Base-by-base conservation (phyloP, 2,888 invertebrate species). In the Drosophila helvetica region DNA sequence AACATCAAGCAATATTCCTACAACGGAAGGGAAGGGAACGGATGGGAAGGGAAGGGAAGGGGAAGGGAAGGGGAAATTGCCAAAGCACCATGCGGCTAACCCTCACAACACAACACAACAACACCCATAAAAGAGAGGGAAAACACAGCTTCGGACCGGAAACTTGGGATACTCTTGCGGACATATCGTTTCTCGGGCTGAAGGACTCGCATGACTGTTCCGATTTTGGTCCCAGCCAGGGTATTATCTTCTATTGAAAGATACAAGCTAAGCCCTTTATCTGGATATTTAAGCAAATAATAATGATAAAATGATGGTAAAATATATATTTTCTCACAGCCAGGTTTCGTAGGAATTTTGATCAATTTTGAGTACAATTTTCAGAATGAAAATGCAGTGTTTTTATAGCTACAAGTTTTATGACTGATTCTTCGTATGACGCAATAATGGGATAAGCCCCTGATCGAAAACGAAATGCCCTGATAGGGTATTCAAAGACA, bases 1-100 rank as follows among this genome's bases (percentile, higher is more conserved):
- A 75, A 59, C 64, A 80, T 65, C 66, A 73, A 67, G 68, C 68
- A 69, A 71, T 71, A 79, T n/a, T 38, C 38, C 15, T 38, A 15
- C 59, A 43, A 71, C 57, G 50, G 52, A 58, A 64, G 66, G 57
- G 10, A 18, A 22, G 22, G 10, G 46, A 33, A 15, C n/a, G n/a
- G n/a, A n/a, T n/a, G 55, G 73, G 59, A 51, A 56, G 64, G 67
- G 69, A n/a, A n/a, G n/a, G n/a, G n/a, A n/a, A n/a, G n/a, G n/a
- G n/a, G 46, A 33, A 15, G 55, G 73, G 59, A 51, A 56, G 64
- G 67, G 69, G 64, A 75, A 85, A 74, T 64, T 46, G 54, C 56
- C 43, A 19, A 62, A 38, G 33, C 55, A 65, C 27, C 47, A 42
- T 43, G 55, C 42, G 63, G 76, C 72, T 65, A 62, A 70, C 38